Evolutionary conservation across 2,113 vertebrate genomes (phyloP).

Genomic region (Callopanchax toddi): DNA sequence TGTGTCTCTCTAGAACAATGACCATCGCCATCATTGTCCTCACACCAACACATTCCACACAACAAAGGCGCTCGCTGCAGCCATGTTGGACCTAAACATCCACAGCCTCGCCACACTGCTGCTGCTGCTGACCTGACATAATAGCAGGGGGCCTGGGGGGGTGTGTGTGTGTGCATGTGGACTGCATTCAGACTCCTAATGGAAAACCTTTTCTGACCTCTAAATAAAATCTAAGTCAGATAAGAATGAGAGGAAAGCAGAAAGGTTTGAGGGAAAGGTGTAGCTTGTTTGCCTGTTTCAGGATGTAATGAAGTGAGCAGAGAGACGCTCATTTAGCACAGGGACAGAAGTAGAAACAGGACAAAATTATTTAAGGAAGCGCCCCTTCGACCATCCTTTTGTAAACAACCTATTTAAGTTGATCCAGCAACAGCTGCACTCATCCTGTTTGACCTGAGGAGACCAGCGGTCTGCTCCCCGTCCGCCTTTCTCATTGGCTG

Average conservation of each 20-base stretch:
- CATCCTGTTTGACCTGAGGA: constrained; percentile 49
- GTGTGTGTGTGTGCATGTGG: not conserved
- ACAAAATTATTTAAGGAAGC: constrained; percentile 38
- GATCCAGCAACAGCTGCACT: constrained; percentile 60
- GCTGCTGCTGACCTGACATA: constrained; percentile 68
- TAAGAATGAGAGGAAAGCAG: constrained; percentile 14
- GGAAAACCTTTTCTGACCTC: constrained; percentile 34
- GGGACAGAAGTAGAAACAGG: constrained; percentile 12
- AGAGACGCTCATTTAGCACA: constrained; percentile 9
- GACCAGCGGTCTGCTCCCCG: constrained; percentile 12
- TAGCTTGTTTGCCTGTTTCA: constrained; percentile 28
- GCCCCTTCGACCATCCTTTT: constrained; percentile 7
- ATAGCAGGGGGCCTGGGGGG: constrained; percentile 29
- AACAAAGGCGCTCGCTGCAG: constrained; percentile 61
- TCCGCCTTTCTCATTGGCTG: constrained; percentile 41
- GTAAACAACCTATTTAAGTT: constrained; percentile 32
- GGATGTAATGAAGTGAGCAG: constrained; percentile 19
- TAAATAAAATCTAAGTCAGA: constrained; percentile 26
- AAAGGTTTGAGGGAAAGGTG: constrained; percentile 5
- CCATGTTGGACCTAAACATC: constrained; percentile 30
- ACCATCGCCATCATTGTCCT: constrained; percentile 27
- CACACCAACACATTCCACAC: constrained; percentile 69
- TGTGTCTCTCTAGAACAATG: constrained; percentile 38
- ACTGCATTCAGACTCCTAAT: not conserved
- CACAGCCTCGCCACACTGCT: constrained; percentile 34